A percentile compares a stretch with the other conserved stretches of the same genome.
phyloP scores from a whole-genome alignment of 2,888 invertebrate genomes.

The Apamea anceps region DNA sequence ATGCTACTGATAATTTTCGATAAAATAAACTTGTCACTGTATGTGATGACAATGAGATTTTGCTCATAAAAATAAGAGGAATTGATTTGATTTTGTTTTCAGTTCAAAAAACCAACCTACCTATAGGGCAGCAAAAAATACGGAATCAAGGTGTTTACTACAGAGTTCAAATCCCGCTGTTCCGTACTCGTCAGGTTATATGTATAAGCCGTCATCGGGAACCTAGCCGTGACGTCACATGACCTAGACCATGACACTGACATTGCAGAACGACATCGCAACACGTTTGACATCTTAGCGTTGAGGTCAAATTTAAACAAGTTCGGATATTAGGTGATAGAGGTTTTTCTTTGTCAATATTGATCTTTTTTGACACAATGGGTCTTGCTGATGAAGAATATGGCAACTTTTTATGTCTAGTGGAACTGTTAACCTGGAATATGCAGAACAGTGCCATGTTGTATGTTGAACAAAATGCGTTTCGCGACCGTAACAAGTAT shows the following conservation, averaged over 20 bases:
- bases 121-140: neutral
- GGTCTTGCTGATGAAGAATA: no score
- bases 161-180: neutral
- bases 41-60: neutral
- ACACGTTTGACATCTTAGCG: conserved; percentile 22
- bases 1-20: conserved; percentile 35
- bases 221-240: conserved; percentile 8
- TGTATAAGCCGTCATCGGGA: conserved; percentile 1
- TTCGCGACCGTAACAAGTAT: no score
- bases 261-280: conserved; percentile 28
- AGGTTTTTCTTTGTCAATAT: neutral
- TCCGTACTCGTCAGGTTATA: conserved; percentile 12
- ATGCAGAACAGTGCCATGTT: no score
- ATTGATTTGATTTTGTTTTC: neutral
- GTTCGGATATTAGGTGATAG: conserved; percentile 4
- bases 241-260: conserved; percentile 47
- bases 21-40: conserved; percentile 39
- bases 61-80: neutral
- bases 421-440: no score
- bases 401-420: no score
- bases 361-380: no score
- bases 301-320: conserved; percentile 38
- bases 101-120: neutral
- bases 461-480: no score
- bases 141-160: conserved; percentile 13